Evolutionary conservation across 2,888 invertebrate species (phyloP), one percentile per base, ranked within the genome.

Genomic region (Synanthedon myopaeformis): DNA sequence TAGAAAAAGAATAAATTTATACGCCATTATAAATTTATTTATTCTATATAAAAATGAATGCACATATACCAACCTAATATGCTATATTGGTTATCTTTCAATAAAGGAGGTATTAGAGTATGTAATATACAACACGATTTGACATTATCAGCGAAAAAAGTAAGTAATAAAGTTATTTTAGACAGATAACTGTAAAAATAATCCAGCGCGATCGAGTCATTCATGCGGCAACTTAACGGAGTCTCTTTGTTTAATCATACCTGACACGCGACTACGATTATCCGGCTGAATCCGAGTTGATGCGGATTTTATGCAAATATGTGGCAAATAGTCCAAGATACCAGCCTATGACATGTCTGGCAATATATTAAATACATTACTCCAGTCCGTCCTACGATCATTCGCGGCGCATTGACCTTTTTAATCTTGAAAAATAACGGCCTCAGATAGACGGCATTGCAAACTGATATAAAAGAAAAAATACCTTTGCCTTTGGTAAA

Each of bases 371-470:
- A 8, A 8, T 49, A 49, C 61, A 60, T 62, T 58, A 58, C 64
- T 63, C 64, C 70, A 67, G 61, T 69, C 68, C 67, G 61, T 69
- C 68, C 69, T 71, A 70, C 68, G 64, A 59, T 65, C 66, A 19
- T 19, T 60, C 68, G 60, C 65, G 70, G 85, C 82, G 61, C 85
- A 80, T 72, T 85, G 85, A 86, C 85, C 85, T 73, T 67, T 65
- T 58, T 63, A 74, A 81, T 82, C 76, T 83, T 81, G 74, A 84
- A 86, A 84, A 84, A 79, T 86, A 86, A 86, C 85, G 85, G 85
- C 81, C 64, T 61, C 53, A 55, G 56, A 58, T 49, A 53, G 56
- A 53, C 66, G 66, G 62, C 60, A 50, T 56, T 58, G 10, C 35
- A 35, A 35, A 10, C 35, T 8, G 35, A 8, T 35, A 35, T 2